A percentile compares a stretch with the other conserved stretches of the same genome.
These are phyloP conservation scores for Punctoribates punctum DNA, from an alignment of 2,888 invertebrate genomes.

Conservation along the genomic window DNA sequence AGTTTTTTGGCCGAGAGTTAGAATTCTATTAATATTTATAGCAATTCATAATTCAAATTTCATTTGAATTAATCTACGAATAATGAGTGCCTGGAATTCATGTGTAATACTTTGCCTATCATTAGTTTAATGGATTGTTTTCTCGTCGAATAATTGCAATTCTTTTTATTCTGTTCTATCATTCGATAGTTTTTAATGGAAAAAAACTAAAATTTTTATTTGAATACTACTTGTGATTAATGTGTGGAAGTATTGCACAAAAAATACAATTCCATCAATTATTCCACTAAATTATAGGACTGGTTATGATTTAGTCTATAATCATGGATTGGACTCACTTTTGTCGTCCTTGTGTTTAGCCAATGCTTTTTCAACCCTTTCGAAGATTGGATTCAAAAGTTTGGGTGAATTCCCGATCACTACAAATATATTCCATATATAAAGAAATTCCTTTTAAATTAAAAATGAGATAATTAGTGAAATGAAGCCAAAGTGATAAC, in stretches of 20 bases:
- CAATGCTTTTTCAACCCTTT: conserved; percentile 53
- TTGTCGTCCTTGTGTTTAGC: conserved; percentile 44
- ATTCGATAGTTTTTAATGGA: too few relatives aligned
- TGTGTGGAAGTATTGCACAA: too few relatives aligned
- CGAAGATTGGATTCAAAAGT: conserved; percentile 53
- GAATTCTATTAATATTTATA: conserved; percentile 30
- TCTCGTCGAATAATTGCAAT: too few relatives aligned
- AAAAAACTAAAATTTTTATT: too few relatives aligned
- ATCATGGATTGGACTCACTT: not conserved
- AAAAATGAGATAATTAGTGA: conserved; percentile 12
- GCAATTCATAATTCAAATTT: conserved; percentile 2
- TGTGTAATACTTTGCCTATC: too few relatives aligned
- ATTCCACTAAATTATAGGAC: too few relatives aligned
- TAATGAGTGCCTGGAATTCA: not conserved
- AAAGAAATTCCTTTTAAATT: conserved; percentile 69
- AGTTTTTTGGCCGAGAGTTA: conserved; percentile 37
- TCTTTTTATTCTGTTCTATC: too few relatives aligned
- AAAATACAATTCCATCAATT: too few relatives aligned
- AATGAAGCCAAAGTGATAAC: too few relatives aligned
- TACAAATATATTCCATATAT: conserved; percentile 87
- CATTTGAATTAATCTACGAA: conserved; percentile 20
- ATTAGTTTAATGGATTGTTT: too few relatives aligned
- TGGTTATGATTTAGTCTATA: too few relatives aligned
- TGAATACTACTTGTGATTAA: too few relatives aligned
- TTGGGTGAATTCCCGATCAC: conserved; percentile 69